Evolutionary conservation across 2,888 invertebrate species (phyloP), one percentile per base, ranked within the genome.

Genomic region (Dryobotodes eremita): DNA sequence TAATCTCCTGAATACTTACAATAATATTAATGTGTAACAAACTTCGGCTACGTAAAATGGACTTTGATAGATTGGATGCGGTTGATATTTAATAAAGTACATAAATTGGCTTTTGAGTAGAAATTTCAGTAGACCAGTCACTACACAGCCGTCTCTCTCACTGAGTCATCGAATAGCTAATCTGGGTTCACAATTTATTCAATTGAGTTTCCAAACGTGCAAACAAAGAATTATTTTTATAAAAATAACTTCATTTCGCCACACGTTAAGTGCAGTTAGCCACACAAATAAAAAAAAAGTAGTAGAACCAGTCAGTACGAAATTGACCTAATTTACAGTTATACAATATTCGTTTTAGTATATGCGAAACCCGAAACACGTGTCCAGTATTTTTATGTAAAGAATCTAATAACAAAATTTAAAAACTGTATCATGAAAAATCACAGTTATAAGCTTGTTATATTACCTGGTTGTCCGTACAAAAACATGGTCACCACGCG

Each of bases 41-140:
- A 59, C 80, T 68, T 59, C 13, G 74, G 88, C 88, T 74, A 68
- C 59, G 85, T 71, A 31, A n/a, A 79, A 64, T 31, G 89, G 88
- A 90, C 78, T 76, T 62, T 42, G 83, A 87, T 70, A 62, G n/a
- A 83, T 81, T 79, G 77, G 70, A 57, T 81, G 66, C 70, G 59
- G 11, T 86, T 86, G 77, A 69, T 76, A 74, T 73, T 26, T 6
- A 68, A 65, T 50, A 15, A 31, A 83, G 71, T 74, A 23, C 0
- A 36, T 13, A 20, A 59, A 8, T 36, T 20, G 15, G 4, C 15
- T 1, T 23, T 75, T 26, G 46, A 20, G 7, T 17, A 31, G 15
- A 13, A 11, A 26, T 42, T 65, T 42, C 10, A 42, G 65, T 65
- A 46, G 42, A 17, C 42, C 23, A 42, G 15, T 15, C 15, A 23